phyloP scores from a whole-genome alignment of 2,888 invertebrate genomes.

The Sarcophaga subvicina region DNA sequence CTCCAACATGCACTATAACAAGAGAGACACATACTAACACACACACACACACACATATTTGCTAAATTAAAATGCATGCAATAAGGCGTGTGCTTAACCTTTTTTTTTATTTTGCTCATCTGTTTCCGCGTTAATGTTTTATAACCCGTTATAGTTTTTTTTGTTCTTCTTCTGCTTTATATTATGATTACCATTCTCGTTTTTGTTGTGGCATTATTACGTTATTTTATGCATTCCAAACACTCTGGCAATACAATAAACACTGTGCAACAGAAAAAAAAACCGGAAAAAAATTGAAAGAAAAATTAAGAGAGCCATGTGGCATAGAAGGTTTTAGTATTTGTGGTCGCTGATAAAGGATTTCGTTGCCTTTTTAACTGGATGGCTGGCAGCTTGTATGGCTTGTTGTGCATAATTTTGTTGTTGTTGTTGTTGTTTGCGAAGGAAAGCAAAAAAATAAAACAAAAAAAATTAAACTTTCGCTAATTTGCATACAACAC shows the following conservation, averaged over 20 bases:
- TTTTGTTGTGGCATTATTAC: background rate
- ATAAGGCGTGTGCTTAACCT: conserved; percentile 77
- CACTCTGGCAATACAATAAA: background rate
- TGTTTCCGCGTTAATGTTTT: conserved; percentile 75
- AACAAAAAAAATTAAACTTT: background rate
- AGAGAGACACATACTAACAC: too few relatives aligned
- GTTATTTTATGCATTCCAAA: conserved; percentile 21
- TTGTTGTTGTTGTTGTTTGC: conserved; percentile 28
- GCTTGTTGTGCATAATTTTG: conserved; percentile 52
- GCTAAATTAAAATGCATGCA: conserved; percentile 70
- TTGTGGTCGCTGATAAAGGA: conserved; percentile 48
- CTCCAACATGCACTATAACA: too few relatives aligned
- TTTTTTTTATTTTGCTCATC: conserved; percentile 64
- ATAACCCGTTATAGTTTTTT: conserved; percentile 35
- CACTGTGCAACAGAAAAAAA: background rate
- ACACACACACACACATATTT: background rate
- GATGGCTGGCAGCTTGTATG: background rate
- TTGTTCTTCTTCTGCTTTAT: background rate
- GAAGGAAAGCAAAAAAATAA: background rate
- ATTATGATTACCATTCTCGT: too few relatives aligned
- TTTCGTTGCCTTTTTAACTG: conserved; percentile 1
- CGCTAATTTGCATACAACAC: background rate
- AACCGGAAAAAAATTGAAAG: background rate
- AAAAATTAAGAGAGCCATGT: background rate
- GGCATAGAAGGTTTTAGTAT: background rate